A percentile compares a stretch with the other conserved stretches of the same genome.
Evolutionary conservation across 53 echinoderm and acorn worm species (phyloP).

Genomic region (Arbacia lixula): DNA sequence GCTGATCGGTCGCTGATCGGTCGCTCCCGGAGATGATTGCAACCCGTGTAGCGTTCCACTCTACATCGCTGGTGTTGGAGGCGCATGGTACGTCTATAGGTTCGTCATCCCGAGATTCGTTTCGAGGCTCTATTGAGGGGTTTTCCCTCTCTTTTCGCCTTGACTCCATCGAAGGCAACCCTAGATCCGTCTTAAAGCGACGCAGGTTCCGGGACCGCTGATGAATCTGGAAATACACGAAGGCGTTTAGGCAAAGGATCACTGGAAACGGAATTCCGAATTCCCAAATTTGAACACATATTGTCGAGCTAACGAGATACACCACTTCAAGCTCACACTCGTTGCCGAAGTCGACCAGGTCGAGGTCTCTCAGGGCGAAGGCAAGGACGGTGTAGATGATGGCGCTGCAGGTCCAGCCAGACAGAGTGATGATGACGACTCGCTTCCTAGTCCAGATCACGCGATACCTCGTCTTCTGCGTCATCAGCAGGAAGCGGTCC

Average conservation of each 20-base stretch:
- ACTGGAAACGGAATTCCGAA: constrained; percentile 50
- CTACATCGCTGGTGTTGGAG: neutral
- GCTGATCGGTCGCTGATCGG: neutral
- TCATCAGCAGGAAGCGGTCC: constrained; percentile 80
- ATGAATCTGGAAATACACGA: constrained; percentile 41
- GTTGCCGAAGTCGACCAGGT: constrained; percentile 24
- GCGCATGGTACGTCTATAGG: too few relatives aligned
- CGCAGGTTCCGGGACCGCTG: constrained; percentile 24
- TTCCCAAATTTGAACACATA: constrained; percentile 24
- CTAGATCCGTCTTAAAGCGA: neutral
- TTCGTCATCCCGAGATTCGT: too few relatives aligned
- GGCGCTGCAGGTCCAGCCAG: constrained; percentile 42
- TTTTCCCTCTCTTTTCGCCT: too few relatives aligned
- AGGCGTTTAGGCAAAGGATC: constrained; percentile 24
- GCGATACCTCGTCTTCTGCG: constrained; percentile 69
- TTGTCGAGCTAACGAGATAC: constrained; percentile 21
- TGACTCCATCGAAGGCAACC: constrained; percentile 15
- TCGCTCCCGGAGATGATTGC: neutral
- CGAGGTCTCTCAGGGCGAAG: constrained; percentile 52
- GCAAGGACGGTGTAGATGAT: constrained; percentile 47
- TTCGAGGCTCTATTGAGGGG: too few relatives aligned
- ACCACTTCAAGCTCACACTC: constrained; percentile 48
- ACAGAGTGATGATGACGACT: constrained; percentile 21
- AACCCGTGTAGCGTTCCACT: neutral
- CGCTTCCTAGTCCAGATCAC: constrained; percentile 58